These are phyloP conservation scores for Chelon labrosus DNA, from an alignment of 2,797 vertebrate genomes.

Conservation along the genomic window DNA sequence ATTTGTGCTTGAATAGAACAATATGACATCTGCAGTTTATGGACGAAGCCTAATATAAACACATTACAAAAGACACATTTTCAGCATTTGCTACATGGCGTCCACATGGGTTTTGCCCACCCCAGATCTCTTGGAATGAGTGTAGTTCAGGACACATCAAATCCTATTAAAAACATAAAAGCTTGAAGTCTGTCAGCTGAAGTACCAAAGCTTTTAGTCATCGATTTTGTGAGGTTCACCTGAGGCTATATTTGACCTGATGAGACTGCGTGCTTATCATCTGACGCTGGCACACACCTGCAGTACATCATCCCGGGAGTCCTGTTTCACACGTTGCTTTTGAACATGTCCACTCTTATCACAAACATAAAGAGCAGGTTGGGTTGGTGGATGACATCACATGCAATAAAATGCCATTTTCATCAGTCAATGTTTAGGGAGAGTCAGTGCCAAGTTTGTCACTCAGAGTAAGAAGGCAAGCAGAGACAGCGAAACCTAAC, in stretches of 20 bases:
- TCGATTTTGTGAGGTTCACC: slow-evolving; percentile 58
- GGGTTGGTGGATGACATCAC: slow-evolving; percentile 71
- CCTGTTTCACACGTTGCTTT: slow-evolving; percentile 64
- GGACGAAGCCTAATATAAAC: slow-evolving; percentile 60
- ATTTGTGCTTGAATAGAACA: slow-evolving; percentile 54
- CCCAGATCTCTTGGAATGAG: slow-evolving; percentile 25
- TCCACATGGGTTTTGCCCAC: slow-evolving; percentile 49
- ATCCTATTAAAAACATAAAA: slow-evolving; percentile 31
- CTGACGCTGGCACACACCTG: slow-evolving; percentile 73
- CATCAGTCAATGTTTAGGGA: slow-evolving; percentile 62
- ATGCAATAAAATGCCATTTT: slow-evolving; percentile 58
- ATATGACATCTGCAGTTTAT: slow-evolving; percentile 63
- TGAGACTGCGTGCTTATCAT: slow-evolving; percentile 70
- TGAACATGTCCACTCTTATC: slow-evolving; percentile 71
- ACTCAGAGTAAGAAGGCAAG: slow-evolving; percentile 47
- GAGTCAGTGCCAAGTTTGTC: slow-evolving; percentile 59
- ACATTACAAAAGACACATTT: slow-evolving; percentile 57
- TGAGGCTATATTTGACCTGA: slow-evolving; percentile 57
- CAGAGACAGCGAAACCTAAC: slow-evolving; percentile 46
- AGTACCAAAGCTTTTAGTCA: slow-evolving; percentile 56
- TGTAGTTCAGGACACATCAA: slow-evolving; percentile 38
- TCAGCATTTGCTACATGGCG: slow-evolving; percentile 46
- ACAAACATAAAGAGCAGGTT: slow-evolving; percentile 23
- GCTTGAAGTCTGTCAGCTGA: slow-evolving; percentile 37
- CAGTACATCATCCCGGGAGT: slow-evolving; percentile 56